Conservation (phyloP, 1,140 invertebrate genomes). For the Magallana gigas region DNA sequence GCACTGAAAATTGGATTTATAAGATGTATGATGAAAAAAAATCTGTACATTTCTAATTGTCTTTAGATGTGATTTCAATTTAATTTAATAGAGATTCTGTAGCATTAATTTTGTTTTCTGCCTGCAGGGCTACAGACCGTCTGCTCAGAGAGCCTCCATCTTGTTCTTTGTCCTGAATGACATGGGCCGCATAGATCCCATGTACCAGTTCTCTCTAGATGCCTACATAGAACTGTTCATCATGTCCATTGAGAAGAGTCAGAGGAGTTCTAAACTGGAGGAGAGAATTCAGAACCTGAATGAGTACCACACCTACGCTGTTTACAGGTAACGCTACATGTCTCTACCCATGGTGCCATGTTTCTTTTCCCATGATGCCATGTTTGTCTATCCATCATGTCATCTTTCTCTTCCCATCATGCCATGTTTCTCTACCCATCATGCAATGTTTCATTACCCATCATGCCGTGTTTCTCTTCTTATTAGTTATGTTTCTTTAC, state of each 20-base stretch:
- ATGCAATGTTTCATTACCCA: no score
- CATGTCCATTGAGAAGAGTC: constrained; percentile 89
- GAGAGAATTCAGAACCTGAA: constrained; percentile 89
- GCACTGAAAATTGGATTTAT: no score
- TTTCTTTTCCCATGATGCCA: no score
- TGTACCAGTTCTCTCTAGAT: constrained; percentile 81
- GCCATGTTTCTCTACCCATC: no score
- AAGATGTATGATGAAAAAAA: no score
- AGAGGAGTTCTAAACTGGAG: constrained; percentile 83
- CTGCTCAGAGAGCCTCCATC: constrained; percentile 79
- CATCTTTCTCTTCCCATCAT: no score
- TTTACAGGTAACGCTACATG: constrained; percentile 85
- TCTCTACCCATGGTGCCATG: not conserved
- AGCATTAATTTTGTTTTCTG: not conserved
- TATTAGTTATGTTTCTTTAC: no score
- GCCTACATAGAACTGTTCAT: constrained; percentile 86
- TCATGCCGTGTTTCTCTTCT: no score
- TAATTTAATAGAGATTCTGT: no score
- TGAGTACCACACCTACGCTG: constrained; percentile 91
- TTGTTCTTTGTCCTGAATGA: constrained; percentile 81
- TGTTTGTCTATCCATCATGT: no score
- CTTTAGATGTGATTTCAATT: no score
- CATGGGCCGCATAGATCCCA: constrained; percentile 80
- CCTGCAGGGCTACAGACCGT: constrained; percentile 78
- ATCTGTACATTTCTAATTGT: no score